Evolutionary conservation across 2,888 invertebrate species (phyloP), one percentile per base, ranked within the genome.

Genomic region (Isoperla grammatica): DNA sequence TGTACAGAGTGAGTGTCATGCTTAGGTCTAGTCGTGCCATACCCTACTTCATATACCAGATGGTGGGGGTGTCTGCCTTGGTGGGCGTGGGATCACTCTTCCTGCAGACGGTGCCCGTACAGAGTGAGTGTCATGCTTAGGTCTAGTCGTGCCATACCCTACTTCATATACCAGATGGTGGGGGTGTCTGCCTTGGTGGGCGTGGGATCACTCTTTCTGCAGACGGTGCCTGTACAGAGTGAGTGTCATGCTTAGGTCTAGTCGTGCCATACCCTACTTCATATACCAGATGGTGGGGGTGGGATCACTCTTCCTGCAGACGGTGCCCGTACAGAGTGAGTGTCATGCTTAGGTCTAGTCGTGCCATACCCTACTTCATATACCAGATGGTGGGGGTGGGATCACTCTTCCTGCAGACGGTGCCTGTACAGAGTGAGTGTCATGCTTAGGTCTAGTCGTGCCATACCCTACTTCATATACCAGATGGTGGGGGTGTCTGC

Each of bases 391-490:
- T 81, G 45, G 87, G 87, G 19, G 76, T 87, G 60, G 73, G 76
- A 5, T 75, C 84, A 0, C 78, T 87, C 54, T 72, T 74, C 1
- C 19, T 79, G 39, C 79, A 80, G 69, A 77, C 79, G 42, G 57
- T 67, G 6, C 61, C 65, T 2, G 46, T 67, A 6, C 68, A 68
- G 60, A n/a, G n/a, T n/a, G n/a, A n/a, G n/a, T n/a, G n/a, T n/a
- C n/a, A n/a, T n/a, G n/a, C n/a, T n/a, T n/a, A n/a, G n/a, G n/a
- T n/a, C n/a, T n/a, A n/a, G n/a, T n/a, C n/a, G n/a, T n/a, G 80
- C 87, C 20, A 81, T 84, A 12, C 76, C 81, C 6, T 78, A 74
- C 59, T 76, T 87, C 57, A 78, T 84, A 66, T 85, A 81, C 75
- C 69, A 69, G 19, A 77, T 74, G 50, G 77, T 82, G 12, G 79